Percentiles rank a stretch among this genome's conserved stretches.
These are phyloP conservation scores for Rostratula benghalensis DNA, from an alignment of 2,113 vertebrate species.

Conservation along the genomic window DNA sequence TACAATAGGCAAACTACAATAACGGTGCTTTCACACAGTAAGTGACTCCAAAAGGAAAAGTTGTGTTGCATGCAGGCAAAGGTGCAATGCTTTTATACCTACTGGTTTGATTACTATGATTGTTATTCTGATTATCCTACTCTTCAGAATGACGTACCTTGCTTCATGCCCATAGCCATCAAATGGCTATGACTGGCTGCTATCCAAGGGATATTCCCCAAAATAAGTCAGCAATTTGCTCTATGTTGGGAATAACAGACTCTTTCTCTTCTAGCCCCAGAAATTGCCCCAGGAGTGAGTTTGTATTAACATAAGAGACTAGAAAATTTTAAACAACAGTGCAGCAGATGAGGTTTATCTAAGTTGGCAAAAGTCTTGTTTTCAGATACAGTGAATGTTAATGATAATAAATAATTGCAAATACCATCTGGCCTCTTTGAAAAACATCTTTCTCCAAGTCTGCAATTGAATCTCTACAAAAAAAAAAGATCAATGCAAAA, in stretches of 20 bases:
- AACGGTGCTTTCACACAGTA: neutral
- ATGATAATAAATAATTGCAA: constrained; percentile 61
- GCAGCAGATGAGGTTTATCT: constrained; percentile 42
- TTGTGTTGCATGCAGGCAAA: neutral
- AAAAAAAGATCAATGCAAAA: constrained; percentile 45
- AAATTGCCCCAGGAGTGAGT: neutral
- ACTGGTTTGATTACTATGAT: neutral
- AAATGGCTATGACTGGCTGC: neutral
- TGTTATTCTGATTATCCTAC: neutral
- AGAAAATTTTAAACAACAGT: constrained; percentile 12
- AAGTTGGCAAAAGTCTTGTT: constrained; percentile 52
- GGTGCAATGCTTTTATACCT: neutral
- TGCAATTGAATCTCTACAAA: constrained; percentile 38
- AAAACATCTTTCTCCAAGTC: constrained; percentile 44
- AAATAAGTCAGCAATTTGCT: neutral
- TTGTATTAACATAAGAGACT: neutral
- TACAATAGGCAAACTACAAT: neutral
- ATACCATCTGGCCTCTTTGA: constrained; percentile 56
- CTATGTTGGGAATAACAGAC: neutral
- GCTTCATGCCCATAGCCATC: neutral
- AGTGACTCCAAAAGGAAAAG: neutral
- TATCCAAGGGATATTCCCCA: neutral
- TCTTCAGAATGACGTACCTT: neutral
- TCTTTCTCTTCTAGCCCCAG: neutral
- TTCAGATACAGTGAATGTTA: constrained; percentile 38